A percentile compares a stretch with the other conserved stretches of the same genome.
phyloP scores from a whole-genome alignment of 2,113 vertebrate species.

The Myodes glareolus region DNA sequence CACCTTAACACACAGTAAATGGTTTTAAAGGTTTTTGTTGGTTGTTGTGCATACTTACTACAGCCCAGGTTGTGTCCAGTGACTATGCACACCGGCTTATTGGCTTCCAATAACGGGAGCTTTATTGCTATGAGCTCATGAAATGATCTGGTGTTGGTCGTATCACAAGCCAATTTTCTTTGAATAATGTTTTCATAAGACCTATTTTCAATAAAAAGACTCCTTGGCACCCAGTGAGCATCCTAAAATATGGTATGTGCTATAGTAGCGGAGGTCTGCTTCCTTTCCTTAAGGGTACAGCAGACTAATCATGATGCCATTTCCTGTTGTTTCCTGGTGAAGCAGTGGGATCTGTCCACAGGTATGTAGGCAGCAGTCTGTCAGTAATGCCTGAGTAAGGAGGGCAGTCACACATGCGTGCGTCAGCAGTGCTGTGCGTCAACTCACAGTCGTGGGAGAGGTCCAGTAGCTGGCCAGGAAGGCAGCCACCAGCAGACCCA shows the following conservation, averaged over 20 bases:
- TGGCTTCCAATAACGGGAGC: constrained; percentile 9
- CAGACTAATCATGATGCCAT: not conserved
- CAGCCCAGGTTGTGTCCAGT: not conserved
- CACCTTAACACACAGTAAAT: not conserved
- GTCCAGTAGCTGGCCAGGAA: not conserved
- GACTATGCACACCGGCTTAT: constrained; percentile 13
- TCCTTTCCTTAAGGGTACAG: constrained; percentile 52
- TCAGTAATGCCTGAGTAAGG: not conserved
- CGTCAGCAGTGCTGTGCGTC: not conserved
- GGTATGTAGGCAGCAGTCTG: not conserved
- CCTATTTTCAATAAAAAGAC: constrained; percentile 20
- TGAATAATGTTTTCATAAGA: constrained; percentile 1
- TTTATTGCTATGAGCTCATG: constrained; percentile 54
- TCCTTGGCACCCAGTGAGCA: constrained; percentile 45
- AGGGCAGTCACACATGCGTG: not conserved
- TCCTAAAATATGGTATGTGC: not conserved
- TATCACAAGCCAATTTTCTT: constrained; percentile 37
- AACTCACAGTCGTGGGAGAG: not conserved
- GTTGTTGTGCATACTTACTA: constrained; percentile 27
- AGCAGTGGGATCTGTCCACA: not conserved
- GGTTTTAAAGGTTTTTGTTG: not conserved
- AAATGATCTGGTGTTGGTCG: constrained; percentile 39
- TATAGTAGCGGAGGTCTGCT: constrained; percentile 46
- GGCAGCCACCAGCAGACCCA: not conserved
- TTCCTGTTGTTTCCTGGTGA: constrained; percentile 36